These are phyloP conservation scores for Mesoligia furuncula DNA, from an alignment of 2,888 invertebrate species.

Conservation along the genomic window DNA sequence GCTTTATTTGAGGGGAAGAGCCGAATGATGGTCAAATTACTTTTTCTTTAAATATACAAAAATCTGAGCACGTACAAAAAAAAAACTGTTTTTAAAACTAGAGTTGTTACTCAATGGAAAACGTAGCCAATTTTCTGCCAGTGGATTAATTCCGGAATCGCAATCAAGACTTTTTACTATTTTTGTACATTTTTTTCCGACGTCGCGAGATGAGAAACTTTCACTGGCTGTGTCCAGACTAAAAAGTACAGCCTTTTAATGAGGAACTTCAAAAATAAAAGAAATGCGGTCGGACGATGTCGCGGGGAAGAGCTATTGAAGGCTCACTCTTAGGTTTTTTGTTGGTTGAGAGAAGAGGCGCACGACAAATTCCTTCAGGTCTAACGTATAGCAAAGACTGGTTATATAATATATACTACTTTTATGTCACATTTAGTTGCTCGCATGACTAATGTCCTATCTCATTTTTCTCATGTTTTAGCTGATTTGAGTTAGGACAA, in stretches of 20 bases:
- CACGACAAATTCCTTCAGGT: constrained; percentile 23
- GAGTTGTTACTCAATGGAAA: neutral
- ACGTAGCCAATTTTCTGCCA: constrained; percentile 44
- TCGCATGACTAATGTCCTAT: too few relatives aligned
- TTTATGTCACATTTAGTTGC: neutral
- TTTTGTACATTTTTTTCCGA: constrained; percentile 46
- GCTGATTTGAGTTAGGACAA: too few relatives aligned
- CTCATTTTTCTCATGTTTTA: too few relatives aligned
- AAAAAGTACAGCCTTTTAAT: constrained; percentile 60
- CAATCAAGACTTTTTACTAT: constrained; percentile 53
- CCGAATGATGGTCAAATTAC: neutral
- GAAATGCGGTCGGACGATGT: constrained; percentile 51
- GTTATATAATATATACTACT: neutral
- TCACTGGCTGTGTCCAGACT: constrained; percentile 55
- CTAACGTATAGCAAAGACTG: neutral
- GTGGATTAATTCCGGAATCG: constrained; percentile 40
- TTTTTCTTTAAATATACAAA: neutral
- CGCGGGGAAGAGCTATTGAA: constrained; percentile 53
- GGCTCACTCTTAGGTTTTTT: constrained; percentile 37
- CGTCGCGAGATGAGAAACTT: constrained; percentile 58
- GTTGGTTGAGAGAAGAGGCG: constrained; percentile 25
- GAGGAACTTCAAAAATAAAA: constrained; percentile 63
- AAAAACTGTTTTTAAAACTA: neutral
- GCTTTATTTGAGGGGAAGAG: neutral
- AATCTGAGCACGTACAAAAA: neutral